phyloP scores from a whole-genome alignment of 2,113 vertebrate species.

The Phalacrocorax brasilianus region DNA sequence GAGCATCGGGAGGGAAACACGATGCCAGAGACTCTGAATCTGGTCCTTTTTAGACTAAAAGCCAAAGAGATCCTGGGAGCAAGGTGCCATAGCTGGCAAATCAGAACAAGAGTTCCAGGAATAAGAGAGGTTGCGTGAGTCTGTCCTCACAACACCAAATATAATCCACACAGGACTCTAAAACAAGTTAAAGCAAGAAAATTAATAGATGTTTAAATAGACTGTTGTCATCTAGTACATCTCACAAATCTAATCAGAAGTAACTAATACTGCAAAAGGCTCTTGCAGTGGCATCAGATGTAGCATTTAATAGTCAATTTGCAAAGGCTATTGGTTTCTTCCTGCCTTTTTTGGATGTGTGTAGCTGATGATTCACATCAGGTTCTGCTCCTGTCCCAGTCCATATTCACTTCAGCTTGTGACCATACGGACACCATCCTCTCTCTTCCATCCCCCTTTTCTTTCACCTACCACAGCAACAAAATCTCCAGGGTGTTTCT shows the following conservation, averaged over 20 bases:
- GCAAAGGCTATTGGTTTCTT: background rate
- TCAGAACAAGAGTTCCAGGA: background rate
- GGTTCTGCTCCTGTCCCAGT: background rate
- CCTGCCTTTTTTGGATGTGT: background rate
- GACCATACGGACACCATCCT: background rate
- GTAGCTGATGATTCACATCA: background rate
- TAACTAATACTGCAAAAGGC: constrained; percentile 15
- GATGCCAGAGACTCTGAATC: background rate
- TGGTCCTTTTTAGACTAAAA: background rate
- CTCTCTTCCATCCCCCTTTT: background rate
- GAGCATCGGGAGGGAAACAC: background rate
- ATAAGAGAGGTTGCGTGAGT: background rate
- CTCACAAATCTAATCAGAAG: constrained; percentile 43
- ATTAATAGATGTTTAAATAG: constrained; percentile 34
- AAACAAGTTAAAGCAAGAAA: background rate
- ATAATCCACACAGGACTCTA: background rate
- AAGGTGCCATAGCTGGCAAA: background rate
- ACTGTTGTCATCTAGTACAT: constrained; percentile 9
- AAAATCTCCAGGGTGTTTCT: background rate
- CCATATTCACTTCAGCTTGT: background rate
- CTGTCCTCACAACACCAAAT: background rate
- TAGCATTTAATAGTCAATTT: background rate
- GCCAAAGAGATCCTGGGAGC: background rate
- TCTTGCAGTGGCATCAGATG: background rate
- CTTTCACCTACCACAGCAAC: background rate